Conservation (phyloP, 2,888 invertebrate genomes). For the Cantharis nigra region DNA sequence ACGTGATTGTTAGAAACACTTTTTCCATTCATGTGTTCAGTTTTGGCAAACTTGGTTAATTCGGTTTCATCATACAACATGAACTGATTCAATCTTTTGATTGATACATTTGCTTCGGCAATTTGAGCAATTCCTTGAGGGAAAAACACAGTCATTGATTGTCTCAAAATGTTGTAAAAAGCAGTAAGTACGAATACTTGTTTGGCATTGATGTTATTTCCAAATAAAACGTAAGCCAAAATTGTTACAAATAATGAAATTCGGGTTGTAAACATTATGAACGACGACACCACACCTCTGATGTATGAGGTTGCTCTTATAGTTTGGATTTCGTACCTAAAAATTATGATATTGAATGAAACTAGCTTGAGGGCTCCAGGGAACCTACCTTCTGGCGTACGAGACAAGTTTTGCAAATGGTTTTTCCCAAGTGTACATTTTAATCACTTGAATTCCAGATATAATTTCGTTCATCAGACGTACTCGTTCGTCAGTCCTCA, state of each 20-base stretch:
- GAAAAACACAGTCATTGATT: slow-evolving; percentile 76
- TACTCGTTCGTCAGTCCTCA: slow-evolving; percentile 83
- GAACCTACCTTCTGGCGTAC: slow-evolving; percentile 61
- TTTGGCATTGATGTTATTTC: slow-evolving; percentile 67
- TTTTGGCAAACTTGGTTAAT: slow-evolving; percentile 41
- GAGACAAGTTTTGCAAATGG: slow-evolving; percentile 81
- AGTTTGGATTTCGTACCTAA: slow-evolving; percentile 55
- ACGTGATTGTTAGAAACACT: neutral
- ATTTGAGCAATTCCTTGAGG: slow-evolving; percentile 68
- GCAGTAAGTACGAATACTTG: slow-evolving; percentile 74
- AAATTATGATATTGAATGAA: slow-evolving; percentile 21
- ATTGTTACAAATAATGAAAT: slow-evolving; percentile 74
- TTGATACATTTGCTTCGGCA: slow-evolving; percentile 67
- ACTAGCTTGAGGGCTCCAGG: neutral
- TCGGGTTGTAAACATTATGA: slow-evolving; percentile 71
- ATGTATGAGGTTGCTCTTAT: slow-evolving; percentile 58
- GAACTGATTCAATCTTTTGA: slow-evolving; percentile 62
- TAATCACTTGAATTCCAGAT: slow-evolving; percentile 87
- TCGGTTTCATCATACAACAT: slow-evolving; percentile 64
- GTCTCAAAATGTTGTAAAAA: slow-evolving; percentile 73
- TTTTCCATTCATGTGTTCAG: slow-evolving; percentile 33
- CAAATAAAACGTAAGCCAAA: slow-evolving; percentile 63
- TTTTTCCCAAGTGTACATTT: slow-evolving; percentile 96
- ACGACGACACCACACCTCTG: slow-evolving; percentile 60
- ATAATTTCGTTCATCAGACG: slow-evolving; percentile 90